Conservation (phyloP, 2,113 vertebrate species). For the Gnathonemus echidnorhynchus region DNA sequence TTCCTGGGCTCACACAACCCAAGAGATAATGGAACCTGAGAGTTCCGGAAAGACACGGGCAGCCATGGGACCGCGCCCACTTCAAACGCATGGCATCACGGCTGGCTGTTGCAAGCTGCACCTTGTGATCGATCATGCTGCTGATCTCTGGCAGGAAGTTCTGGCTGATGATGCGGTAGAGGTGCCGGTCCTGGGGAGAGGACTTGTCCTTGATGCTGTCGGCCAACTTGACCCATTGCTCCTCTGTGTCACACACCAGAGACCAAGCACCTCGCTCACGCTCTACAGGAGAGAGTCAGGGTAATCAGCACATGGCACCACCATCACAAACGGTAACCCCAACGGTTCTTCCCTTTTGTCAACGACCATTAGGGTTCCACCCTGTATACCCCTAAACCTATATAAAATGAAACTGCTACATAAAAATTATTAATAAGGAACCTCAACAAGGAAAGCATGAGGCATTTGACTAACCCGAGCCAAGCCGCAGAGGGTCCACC, state of each 20-base stretch:
- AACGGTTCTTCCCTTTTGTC: neutral
- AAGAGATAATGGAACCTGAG: neutral
- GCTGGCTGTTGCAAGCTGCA: slow-evolving; percentile 32
- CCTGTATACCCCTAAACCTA: neutral
- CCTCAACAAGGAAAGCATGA: neutral
- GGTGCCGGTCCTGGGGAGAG: slow-evolving; percentile 83
- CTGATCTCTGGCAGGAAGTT: slow-evolving; percentile 97
- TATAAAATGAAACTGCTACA: neutral
- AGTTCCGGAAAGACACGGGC: neutral
- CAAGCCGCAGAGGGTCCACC: slow-evolving; percentile 24
- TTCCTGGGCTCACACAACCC: neutral
- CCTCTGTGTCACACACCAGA: slow-evolving; percentile 86
- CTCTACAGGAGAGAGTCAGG: slow-evolving; percentile 31
- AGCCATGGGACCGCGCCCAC: neutral
- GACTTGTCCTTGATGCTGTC: slow-evolving; percentile 86
- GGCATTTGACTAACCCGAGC: slow-evolving; percentile 32
- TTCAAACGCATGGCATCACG: neutral
- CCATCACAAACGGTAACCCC: neutral
- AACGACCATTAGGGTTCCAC: neutral
- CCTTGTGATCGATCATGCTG: slow-evolving; percentile 96
- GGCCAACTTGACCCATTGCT: slow-evolving; percentile 85
- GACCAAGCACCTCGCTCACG: slow-evolving; percentile 76
- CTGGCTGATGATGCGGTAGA: slow-evolving; percentile 89
- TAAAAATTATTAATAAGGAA: neutral
- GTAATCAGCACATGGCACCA: neutral